Evolutionary conservation across 2,888 invertebrate species (phyloP).

Genomic region (Carterocephalus palaemon): DNA sequence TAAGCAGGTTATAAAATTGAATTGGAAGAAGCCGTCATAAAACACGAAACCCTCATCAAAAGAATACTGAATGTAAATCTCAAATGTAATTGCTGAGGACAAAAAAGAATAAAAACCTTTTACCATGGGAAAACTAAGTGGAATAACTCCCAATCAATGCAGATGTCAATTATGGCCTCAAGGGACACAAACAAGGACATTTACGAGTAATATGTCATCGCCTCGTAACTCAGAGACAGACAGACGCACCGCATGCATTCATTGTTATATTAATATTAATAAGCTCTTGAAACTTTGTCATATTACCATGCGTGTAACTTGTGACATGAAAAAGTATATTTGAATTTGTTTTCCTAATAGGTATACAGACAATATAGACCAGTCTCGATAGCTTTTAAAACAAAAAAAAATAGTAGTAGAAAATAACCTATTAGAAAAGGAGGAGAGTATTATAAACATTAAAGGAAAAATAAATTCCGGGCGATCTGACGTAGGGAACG

Average conservation of each 20-base stretch:
- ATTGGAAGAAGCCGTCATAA: no score
- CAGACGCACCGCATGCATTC: conserved; percentile 14
- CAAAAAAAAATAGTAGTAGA: no score
- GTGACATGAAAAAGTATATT: conserved; percentile 1
- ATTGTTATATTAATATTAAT: conserved; percentile 35
- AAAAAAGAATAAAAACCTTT: conserved; percentile 7
- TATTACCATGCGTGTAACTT: conserved; percentile 22
- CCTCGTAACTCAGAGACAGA: conserved; percentile 18
- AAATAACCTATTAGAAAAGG: no score
- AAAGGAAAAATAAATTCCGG: no score
- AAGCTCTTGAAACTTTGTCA: conserved; percentile 34
- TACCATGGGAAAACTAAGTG: conserved; percentile 16
- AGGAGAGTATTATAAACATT: no score
- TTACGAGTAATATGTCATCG: conserved; percentile 24
- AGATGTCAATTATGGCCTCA: conserved; percentile 20
- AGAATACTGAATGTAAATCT: neutral
- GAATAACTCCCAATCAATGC: conserved; percentile 15
- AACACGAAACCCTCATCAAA: no score
- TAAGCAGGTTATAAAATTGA: no score
- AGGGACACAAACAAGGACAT: conserved; percentile 16
- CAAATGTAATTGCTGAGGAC: conserved; percentile 8
- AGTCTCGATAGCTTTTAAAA: no score
- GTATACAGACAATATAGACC: no score
- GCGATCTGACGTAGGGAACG: no score
- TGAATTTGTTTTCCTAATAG: no score